phyloP scores from a whole-genome alignment of 2,113 vertebrate genomes.

The Gambusia holbrooki region DNA sequence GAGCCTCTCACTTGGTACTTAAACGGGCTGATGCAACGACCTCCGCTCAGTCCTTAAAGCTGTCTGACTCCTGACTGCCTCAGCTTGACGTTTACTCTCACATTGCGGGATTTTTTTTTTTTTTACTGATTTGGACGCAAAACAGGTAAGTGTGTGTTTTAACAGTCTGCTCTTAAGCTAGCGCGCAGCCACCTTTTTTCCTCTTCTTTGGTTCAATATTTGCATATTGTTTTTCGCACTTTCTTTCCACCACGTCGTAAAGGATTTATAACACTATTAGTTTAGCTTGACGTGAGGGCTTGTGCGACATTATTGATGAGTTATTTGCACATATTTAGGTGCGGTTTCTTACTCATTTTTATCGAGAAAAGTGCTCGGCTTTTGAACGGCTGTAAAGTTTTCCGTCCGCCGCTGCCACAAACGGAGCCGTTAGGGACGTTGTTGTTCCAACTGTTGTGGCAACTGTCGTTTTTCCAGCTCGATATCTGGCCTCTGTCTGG shows the following conservation, averaged over 20 bases:
- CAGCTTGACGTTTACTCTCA: constrained; percentile 3
- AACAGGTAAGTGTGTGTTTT: constrained; percentile 58
- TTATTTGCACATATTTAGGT: neutral
- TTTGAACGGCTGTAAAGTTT: constrained; percentile 45
- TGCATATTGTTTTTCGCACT: constrained; percentile 12
- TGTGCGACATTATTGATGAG: neutral
- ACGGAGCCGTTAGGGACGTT: constrained; percentile 11
- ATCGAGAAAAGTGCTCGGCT: neutral
- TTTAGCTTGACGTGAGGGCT: neutral
- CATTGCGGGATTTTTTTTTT: constrained; percentile 31
- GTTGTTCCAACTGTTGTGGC: constrained; percentile 50
- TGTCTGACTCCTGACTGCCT: constrained; percentile 42
- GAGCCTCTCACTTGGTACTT: constrained; percentile 86
- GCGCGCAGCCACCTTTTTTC: neutral
- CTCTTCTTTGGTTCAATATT: neutral
- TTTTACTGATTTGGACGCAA: constrained; percentile 56
- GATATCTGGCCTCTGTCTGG: constrained; percentile 31
- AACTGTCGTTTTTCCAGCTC: constrained; percentile 30
- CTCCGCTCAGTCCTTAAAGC: constrained; percentile 60
- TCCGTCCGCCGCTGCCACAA: constrained; percentile 6
- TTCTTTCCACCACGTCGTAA: constrained; percentile 42
- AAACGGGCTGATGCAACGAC: constrained; percentile 91
- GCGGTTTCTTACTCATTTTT: neutral
- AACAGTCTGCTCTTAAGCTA: neutral
- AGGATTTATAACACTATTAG: neutral